Conservation (phyloP, 1,140 invertebrate species). For the Drosophila yakuba region DNA sequence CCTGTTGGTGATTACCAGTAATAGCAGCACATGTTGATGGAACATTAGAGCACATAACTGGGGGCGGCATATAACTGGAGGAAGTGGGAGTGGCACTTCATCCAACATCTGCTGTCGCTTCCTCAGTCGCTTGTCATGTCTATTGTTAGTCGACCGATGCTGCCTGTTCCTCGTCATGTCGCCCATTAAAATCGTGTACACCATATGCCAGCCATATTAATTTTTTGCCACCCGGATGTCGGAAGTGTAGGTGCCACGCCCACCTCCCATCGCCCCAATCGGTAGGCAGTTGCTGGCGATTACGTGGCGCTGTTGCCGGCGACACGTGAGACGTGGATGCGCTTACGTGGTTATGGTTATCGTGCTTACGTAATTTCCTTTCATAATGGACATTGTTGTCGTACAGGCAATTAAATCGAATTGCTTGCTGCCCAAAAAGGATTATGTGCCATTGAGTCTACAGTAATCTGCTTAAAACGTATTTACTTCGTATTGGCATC, state of each 20-base stretch:
- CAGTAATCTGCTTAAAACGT: constrained; percentile 36
- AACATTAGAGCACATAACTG: constrained; percentile 25
- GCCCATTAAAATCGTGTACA: constrained; percentile 59
- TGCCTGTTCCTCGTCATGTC: constrained; percentile 49
- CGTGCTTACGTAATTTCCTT: constrained; percentile 71
- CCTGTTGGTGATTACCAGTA: constrained; percentile 44
- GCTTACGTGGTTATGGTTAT: constrained; percentile 74
- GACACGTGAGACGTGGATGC: constrained; percentile 59
- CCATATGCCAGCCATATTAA: constrained; percentile 76
- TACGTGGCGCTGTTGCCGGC: constrained; percentile 38
- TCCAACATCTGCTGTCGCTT: constrained; percentile 30
- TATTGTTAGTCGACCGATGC: constrained; percentile 64
- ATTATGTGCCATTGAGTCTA: constrained; percentile 19
- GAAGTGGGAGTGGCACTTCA: constrained; percentile 23
- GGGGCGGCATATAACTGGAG: background rate
- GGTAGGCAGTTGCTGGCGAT: constrained; percentile 46
- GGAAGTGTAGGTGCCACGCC: background rate
- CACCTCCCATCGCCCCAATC: constrained; percentile 9
- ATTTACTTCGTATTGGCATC: constrained; percentile 9
- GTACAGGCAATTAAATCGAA: constrained; percentile 41
- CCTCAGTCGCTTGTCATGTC: constrained; percentile 47
- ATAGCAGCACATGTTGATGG: constrained; percentile 43
- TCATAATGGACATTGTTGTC: constrained; percentile 43
- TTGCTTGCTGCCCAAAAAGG: constrained; percentile 23
- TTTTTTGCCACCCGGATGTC: constrained; percentile 59